These are phyloP conservation scores for Fragum whitleyi DNA, from an alignment of 2,888 invertebrate species.

Conservation along the genomic window DNA sequence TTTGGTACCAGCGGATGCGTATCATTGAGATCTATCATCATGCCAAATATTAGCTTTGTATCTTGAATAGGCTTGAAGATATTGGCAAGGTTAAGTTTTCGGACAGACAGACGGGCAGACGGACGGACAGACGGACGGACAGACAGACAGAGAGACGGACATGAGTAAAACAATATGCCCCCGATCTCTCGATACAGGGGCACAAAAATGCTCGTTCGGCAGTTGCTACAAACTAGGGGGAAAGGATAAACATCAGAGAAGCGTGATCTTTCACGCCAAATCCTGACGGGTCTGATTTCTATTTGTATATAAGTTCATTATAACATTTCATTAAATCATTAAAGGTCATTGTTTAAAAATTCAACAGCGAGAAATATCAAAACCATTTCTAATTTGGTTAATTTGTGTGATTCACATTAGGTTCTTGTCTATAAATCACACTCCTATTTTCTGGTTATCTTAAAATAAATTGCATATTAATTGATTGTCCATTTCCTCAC, in stretches of 20 bases:
- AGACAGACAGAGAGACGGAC: too few relatives aligned
- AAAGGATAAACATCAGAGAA: neutral
- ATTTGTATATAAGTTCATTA: conserved; percentile 24
- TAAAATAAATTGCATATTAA: conserved; percentile 11
- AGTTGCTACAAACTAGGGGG: too few relatives aligned
- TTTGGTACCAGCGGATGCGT: too few relatives aligned
- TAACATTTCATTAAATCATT: conserved; percentile 6
- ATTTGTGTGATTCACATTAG: conserved; percentile 17
- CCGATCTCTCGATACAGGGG: too few relatives aligned
- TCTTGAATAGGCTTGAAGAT: too few relatives aligned
- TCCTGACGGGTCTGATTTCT: neutral
- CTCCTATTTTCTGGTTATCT: conserved; percentile 22
- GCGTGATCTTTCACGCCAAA: neutral
- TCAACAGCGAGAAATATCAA: conserved; percentile 27
- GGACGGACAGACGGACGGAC: too few relatives aligned
- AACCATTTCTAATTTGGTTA: conserved; percentile 16
- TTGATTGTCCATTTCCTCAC: neutral
- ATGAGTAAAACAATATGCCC: too few relatives aligned
- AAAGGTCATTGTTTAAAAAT: conserved; percentile 28
- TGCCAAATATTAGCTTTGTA: too few relatives aligned
- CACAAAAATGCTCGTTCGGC: too few relatives aligned
- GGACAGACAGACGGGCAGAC: too few relatives aligned
- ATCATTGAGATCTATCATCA: too few relatives aligned
- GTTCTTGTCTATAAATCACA: conserved; percentile 7
- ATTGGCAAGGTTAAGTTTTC: too few relatives aligned